Conservation (phyloP, 2,888 invertebrate species). For the Melipona bicolor region DNA sequence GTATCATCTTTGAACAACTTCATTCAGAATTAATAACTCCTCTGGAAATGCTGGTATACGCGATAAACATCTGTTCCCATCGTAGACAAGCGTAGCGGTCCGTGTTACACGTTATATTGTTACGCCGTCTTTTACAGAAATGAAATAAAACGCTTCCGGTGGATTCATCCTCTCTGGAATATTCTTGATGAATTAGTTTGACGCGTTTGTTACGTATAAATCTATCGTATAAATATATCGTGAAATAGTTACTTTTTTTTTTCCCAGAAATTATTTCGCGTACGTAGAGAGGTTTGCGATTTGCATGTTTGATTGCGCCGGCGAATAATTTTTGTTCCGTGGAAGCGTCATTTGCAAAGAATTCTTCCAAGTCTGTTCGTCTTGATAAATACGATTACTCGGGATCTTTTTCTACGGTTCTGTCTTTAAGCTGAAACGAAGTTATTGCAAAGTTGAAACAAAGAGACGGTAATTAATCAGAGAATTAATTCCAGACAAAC, state of each 20-base stretch:
- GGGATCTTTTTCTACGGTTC: background rate
- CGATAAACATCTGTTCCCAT: slow-evolving; percentile 1
- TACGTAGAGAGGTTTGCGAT: background rate
- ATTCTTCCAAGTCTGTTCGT: background rate
- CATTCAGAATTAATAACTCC: slow-evolving; percentile 15
- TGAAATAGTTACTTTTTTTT: background rate
- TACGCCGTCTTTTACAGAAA: background rate
- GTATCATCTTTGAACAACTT: slow-evolving; percentile 21
- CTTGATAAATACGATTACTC: background rate
- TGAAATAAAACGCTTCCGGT: background rate
- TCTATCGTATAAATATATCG: background rate
- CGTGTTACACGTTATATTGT: background rate
- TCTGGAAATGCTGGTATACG: background rate
- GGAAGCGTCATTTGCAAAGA: background rate
- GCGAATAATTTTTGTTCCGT: background rate
- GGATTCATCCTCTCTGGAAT: background rate
- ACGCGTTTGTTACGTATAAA: background rate
- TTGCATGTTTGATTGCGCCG: background rate
- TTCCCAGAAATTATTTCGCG: background rate
- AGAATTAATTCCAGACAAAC: too few relatives aligned
- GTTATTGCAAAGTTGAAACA: background rate
- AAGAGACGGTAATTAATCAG: too few relatives aligned
- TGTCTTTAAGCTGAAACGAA: background rate
- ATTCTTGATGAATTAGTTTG: background rate
- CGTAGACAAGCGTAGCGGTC: background rate